A percentile compares a stretch with the other conserved stretches of the same genome.
Conservation (phyloP, 2,888 invertebrate genomes). For the Omphaloscelis lunosa region DNA sequence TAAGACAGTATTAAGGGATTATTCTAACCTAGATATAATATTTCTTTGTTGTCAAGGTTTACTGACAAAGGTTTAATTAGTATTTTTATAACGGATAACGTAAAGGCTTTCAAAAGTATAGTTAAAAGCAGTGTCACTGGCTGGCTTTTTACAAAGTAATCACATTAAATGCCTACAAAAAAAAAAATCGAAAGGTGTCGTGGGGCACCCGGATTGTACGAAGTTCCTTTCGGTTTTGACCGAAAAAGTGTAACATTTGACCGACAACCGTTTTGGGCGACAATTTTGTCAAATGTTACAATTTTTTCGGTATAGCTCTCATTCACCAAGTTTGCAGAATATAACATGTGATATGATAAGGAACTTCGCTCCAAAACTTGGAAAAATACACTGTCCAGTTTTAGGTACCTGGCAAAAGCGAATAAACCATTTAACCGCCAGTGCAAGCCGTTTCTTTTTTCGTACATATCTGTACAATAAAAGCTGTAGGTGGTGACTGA, state of each 20-base stretch:
- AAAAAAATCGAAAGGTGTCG: not conserved
- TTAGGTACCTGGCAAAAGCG: not conserved
- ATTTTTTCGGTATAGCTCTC: too few relatives aligned
- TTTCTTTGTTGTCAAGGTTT: conserved; percentile 53
- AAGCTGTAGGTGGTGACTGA: not conserved
- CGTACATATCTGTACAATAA: not conserved
- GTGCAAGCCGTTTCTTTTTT: not conserved
- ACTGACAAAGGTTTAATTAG: conserved; percentile 39
- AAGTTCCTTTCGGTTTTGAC: too few relatives aligned
- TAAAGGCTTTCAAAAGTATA: not conserved
- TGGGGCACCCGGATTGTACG: too few relatives aligned
- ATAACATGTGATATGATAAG: too few relatives aligned
- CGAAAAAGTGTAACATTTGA: too few relatives aligned
- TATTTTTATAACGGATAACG: conserved; percentile 18
- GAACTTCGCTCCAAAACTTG: not conserved
- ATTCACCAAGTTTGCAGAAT: too few relatives aligned
- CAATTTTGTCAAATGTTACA: too few relatives aligned
- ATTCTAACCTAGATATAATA: conserved; percentile 24
- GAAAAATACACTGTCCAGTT: not conserved
- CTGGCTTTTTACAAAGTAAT: not conserved
- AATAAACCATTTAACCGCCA: not conserved
- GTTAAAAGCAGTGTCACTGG: not conserved
- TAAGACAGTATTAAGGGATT: conserved; percentile 30
- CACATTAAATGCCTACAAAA: not conserved
- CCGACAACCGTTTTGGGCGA: too few relatives aligned